Percentiles rank a stretch among this genome's conserved stretches.
Conservation (phyloP, 2,797 vertebrate species). For the Etheostoma perlongum region DNA sequence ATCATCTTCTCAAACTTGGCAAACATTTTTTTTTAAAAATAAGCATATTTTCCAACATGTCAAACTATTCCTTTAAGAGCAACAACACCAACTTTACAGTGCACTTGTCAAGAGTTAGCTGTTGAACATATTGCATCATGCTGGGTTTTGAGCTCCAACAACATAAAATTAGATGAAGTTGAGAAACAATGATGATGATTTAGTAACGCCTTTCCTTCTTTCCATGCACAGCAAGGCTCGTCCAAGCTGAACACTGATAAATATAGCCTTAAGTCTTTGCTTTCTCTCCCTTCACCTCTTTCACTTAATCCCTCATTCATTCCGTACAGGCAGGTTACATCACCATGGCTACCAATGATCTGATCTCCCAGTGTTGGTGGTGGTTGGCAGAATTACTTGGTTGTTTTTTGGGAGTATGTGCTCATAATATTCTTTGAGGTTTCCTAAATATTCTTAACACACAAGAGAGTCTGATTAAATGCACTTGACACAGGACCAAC, state of each 20-base stretch:
- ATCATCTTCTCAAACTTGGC: not conserved
- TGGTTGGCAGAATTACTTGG: not conserved
- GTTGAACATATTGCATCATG: slow-evolving; percentile 19
- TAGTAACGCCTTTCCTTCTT: slow-evolving; percentile 19
- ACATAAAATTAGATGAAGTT: slow-evolving; percentile 43
- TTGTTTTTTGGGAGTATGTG: slow-evolving; percentile 12
- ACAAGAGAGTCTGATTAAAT: not conserved
- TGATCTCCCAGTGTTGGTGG: slow-evolving; percentile 36
- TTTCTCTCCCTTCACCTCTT: slow-evolving; percentile 57
- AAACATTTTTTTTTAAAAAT: not conserved
- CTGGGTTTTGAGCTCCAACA: slow-evolving; percentile 1
- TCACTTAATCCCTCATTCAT: slow-evolving; percentile 78
- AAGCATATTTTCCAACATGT: slow-evolving; percentile 9
- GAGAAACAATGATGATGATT: slow-evolving; percentile 49
- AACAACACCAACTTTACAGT: not conserved
- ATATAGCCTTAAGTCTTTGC: slow-evolving; percentile 71
- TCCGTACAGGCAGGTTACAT: slow-evolving; percentile 69
- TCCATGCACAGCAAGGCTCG: slow-evolving; percentile 31
- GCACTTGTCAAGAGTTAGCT: slow-evolving; percentile 50
- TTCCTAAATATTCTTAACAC: slow-evolving; percentile 28
- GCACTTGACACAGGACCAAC: not conserved
- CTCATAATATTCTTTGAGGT: slow-evolving; percentile 12
- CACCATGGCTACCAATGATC: slow-evolving; percentile 75
- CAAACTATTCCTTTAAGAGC: not conserved
- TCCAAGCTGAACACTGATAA: slow-evolving; percentile 65